These are phyloP conservation scores for Germaria angustata DNA, from an alignment of 2,888 invertebrate genomes.

Conservation along the genomic window DNA sequence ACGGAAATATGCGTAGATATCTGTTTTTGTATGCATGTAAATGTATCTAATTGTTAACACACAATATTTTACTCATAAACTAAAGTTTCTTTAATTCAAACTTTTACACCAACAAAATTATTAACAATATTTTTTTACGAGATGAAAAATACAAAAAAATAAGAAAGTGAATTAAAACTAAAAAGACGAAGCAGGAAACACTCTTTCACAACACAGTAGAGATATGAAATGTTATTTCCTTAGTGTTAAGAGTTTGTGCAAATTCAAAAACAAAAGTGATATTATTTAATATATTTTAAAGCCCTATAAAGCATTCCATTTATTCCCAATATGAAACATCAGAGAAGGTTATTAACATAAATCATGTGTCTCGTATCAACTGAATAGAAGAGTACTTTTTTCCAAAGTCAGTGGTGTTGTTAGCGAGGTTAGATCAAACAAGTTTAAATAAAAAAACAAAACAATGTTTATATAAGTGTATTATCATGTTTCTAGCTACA, in stretches of 20 bases:
- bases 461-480: conserved; percentile 5
- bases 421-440: conserved; percentile 59
- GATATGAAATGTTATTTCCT: too few relatives aligned
- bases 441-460: conserved; percentile 16
- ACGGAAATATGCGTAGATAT: not conserved
- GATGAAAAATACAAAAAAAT: conserved; percentile 1
- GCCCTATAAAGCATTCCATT: too few relatives aligned
- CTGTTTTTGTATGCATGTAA: not conserved
- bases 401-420: conserved; percentile 58
- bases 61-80: conserved; percentile 38
- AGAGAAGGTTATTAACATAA: too few relatives aligned
- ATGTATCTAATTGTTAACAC: not conserved
- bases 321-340: too few relatives aligned
- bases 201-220: too few relatives aligned
- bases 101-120: not conserved
- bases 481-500: conserved; percentile 28
- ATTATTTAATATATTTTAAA: too few relatives aligned
- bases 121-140: conserved; percentile 32
- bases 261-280: too few relatives aligned
- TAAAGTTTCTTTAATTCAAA: conserved; percentile 45
- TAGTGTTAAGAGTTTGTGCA: too few relatives aligned
- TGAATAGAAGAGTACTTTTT: conserved; percentile 1
- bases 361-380: too few relatives aligned
- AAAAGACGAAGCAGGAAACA: conserved; percentile 3
- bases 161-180: not conserved